Conservation (phyloP, 2,113 vertebrate genomes). For the Dipodomys stephensi region DNA sequence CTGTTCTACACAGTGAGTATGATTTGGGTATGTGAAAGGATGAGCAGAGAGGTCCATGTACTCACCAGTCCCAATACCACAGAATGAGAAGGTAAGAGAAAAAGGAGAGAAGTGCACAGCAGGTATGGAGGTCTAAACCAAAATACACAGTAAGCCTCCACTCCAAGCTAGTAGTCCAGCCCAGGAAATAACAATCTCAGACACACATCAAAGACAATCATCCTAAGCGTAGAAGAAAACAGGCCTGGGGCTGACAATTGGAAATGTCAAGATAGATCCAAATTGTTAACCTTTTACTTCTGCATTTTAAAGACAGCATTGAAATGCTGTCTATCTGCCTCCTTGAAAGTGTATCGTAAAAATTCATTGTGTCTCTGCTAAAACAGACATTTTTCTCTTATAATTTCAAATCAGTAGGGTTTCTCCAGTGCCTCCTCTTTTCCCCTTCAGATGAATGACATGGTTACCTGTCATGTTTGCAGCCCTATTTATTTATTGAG, state of each 20-base stretch:
- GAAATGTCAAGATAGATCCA: conserved; percentile 75
- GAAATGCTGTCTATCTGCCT: conserved; percentile 67
- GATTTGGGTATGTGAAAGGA: neutral
- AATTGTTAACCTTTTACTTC: conserved; percentile 75
- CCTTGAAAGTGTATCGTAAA: conserved; percentile 38
- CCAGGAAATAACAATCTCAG: conserved; percentile 58
- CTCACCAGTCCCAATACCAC: too few relatives aligned
- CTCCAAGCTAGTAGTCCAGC: neutral
- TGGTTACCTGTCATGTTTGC: neutral
- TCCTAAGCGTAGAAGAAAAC: conserved; percentile 61
- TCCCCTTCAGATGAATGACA: neutral
- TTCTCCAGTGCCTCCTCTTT: conserved; percentile 18
- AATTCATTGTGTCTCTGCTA: conserved; percentile 27
- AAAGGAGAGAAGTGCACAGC: neutral
- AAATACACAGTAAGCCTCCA: neutral
- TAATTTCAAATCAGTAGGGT: neutral
- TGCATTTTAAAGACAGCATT: conserved; percentile 70
- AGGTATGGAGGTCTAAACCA: neutral
- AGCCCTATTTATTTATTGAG: neutral
- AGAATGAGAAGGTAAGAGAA: neutral
- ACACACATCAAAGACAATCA: neutral
- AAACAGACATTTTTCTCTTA: conserved; percentile 17
- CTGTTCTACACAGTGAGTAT: neutral
- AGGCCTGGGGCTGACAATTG: conserved; percentile 39
- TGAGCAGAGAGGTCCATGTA: neutral